phyloP scores from a whole-genome alignment of 2,888 invertebrate genomes.

The Fragum sueziense region DNA sequence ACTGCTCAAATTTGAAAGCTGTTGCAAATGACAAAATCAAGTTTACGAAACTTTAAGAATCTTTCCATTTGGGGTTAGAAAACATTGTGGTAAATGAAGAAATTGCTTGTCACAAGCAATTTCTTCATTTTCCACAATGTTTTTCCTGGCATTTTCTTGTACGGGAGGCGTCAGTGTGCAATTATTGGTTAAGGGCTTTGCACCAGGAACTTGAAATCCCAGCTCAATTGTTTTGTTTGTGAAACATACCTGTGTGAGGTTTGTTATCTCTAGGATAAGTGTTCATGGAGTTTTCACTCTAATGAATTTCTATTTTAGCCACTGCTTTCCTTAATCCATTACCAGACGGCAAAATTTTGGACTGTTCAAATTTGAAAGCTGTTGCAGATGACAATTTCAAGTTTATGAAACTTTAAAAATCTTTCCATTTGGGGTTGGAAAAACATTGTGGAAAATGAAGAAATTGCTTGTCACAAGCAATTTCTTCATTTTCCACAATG shows the following conservation, averaged over 20 bases:
- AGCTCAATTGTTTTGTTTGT: too few relatives aligned
- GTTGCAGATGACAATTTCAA: too few relatives aligned
- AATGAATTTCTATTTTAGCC: not conserved
- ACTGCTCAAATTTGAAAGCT: not conserved
- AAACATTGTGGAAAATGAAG: not conserved
- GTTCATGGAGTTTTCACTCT: slow-evolving; percentile 28
- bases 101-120: too few relatives aligned
- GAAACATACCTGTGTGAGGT: not conserved
- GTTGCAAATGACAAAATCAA: too few relatives aligned
- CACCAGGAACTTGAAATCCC: too few relatives aligned
- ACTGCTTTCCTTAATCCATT: slow-evolving; percentile 57
- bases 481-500: too few relatives aligned
- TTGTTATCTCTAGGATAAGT: not conserved
- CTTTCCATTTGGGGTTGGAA: not conserved
- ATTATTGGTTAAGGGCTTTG: too few relatives aligned
- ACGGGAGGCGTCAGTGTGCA: too few relatives aligned
- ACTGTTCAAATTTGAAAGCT: not conserved
- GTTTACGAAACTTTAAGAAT: not conserved
- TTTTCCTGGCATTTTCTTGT: too few relatives aligned
- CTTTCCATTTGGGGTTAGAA: not conserved
- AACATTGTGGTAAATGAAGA: not conserved
- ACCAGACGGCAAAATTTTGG: not conserved
- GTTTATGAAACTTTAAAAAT: not conserved
- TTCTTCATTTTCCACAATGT: too few relatives aligned
- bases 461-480: too few relatives aligned